Conservation (phyloP, 1,140 invertebrate genomes). For the Cydia fagiglandana region DNA sequence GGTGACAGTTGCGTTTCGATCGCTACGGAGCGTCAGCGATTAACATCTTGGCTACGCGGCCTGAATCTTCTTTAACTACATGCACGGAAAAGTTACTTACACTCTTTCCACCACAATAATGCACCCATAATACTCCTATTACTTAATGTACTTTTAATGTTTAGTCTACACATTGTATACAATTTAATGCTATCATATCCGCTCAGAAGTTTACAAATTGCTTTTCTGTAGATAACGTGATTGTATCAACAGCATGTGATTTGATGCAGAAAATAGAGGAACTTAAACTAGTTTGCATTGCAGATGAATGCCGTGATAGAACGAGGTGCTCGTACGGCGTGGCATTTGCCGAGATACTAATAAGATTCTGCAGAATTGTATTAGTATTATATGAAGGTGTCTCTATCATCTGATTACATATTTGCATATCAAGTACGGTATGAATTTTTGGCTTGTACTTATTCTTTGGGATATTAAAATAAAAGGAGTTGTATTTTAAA, state of each 20-base stretch:
- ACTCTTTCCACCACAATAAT: no score
- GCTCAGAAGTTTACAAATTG: background rate
- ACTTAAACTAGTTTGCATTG: slow-evolving; percentile 11
- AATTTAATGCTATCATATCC: background rate
- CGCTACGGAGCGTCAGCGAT: no score
- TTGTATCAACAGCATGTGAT: background rate
- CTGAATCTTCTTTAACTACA: no score
- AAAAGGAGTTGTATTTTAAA: no score
- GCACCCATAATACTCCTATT: background rate
- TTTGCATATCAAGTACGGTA: no score
- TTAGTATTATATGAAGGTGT: no score
- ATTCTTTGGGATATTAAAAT: no score
- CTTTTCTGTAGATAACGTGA: background rate
- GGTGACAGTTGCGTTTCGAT: no score
- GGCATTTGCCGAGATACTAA: background rate
- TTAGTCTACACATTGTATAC: background rate
- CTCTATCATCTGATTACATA: background rate
- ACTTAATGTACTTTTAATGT: background rate
- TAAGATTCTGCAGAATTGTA: background rate
- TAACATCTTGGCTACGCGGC: no score
- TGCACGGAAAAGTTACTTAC: no score
- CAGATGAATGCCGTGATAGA: background rate
- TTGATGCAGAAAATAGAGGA: slow-evolving; percentile 8
- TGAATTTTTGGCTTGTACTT: no score
- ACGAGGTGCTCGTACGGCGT: background rate